Conservation (phyloP, 2,113 vertebrate species). For the Halichoerus grypus region DNA sequence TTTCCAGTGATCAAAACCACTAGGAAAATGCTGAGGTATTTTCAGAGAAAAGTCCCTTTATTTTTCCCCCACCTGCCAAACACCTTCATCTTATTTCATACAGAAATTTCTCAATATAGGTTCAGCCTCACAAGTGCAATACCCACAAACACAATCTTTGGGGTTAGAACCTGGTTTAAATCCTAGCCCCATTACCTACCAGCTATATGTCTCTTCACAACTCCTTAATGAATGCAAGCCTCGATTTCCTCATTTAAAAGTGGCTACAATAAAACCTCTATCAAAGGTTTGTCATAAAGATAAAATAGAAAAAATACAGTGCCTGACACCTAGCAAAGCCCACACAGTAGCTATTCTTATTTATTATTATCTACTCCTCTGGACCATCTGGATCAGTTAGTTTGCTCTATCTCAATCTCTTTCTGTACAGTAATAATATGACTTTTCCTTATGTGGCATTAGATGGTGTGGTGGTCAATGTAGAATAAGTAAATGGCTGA, state of each 20-base stretch:
- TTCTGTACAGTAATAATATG: background rate
- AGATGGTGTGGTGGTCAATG: background rate
- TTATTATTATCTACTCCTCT: background rate
- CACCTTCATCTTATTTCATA: background rate
- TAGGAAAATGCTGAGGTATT: conserved; percentile 11
- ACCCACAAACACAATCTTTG: background rate
- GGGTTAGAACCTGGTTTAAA: background rate
- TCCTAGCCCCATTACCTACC: background rate
- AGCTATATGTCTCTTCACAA: background rate
- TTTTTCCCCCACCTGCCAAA: background rate
- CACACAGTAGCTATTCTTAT: background rate
- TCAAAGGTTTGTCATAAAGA: background rate
- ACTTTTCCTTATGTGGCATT: background rate
- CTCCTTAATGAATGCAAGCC: background rate
- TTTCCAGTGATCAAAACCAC: background rate
- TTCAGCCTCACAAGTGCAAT: background rate
- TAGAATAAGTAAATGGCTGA: background rate
- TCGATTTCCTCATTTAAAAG: background rate
- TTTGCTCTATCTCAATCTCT: background rate
- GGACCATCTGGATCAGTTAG: background rate
- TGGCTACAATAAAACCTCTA: background rate
- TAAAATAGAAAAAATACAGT: background rate
- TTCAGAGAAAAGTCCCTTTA: background rate
- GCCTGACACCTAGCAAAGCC: background rate
- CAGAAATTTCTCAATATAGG: background rate